These are phyloP conservation scores for Tapera naevia DNA, from an alignment of 2,797 vertebrate species.

Conservation along the genomic window DNA sequence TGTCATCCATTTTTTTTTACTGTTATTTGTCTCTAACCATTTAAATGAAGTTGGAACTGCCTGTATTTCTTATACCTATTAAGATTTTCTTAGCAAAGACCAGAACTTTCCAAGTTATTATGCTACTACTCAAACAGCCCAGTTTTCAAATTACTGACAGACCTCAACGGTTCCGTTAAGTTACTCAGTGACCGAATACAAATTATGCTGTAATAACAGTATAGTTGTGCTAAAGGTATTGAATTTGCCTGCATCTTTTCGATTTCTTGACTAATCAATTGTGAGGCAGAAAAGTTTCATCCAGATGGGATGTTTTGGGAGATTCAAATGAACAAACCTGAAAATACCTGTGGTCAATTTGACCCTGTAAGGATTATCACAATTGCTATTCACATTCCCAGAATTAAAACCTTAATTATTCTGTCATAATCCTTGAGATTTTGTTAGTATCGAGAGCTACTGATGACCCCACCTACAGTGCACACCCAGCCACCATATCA, in stretches of 20 bases:
- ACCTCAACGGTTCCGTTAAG: not conserved
- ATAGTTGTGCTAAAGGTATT: not conserved
- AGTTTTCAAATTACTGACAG: not conserved
- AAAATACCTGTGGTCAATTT: not conserved
- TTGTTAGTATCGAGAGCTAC: not conserved
- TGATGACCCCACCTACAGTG: not conserved
- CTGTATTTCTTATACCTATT: not conserved
- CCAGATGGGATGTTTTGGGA: not conserved
- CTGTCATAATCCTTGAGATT: not conserved
- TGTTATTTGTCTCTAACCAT: not conserved
- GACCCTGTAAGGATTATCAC: not conserved
- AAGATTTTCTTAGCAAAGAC: not conserved
- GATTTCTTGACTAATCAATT: not conserved
- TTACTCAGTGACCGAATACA: rapidly evolving
- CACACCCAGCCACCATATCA: rapidly evolving
- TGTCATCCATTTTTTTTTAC: not conserved
- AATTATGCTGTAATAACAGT: not conserved
- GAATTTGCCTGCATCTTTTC: not conserved
- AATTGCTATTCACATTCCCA: not conserved
- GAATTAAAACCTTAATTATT: not conserved
- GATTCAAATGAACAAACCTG: not conserved
- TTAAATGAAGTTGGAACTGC: not conserved
- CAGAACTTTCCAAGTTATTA: not conserved
- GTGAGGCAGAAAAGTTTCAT: not conserved
- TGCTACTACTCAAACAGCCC: not conserved